phyloP scores from a whole-genome alignment of 2,113 vertebrate species.

The Psilopogon haemacephalus region DNA sequence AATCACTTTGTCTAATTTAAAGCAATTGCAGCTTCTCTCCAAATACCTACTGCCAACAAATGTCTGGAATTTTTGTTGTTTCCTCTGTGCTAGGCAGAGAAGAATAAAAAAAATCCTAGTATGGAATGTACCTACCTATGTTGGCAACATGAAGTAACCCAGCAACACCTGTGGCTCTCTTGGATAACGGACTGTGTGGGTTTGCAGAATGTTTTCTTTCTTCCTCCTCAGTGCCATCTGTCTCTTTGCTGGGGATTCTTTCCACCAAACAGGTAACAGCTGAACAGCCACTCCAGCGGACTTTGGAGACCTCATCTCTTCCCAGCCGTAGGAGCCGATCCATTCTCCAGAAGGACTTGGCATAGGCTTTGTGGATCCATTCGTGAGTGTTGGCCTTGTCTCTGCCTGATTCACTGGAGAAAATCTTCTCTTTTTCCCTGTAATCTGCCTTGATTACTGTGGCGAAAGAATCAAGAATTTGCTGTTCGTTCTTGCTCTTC shows the following conservation, averaged over 20 bases:
- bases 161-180: neutral
- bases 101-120: neutral
- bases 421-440: conserved; percentile 21
- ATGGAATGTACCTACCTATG: conserved; percentile 45
- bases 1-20: neutral
- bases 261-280: conserved; percentile 68
- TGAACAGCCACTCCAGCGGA: conserved; percentile 73
- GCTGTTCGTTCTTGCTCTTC: conserved; percentile 37
- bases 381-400: neutral
- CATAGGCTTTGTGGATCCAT: conserved; percentile 63
- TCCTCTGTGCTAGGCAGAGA: neutral
- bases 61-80: neutral
- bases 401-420: neutral
- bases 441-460: conserved; percentile 66
- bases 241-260: neutral
- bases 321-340: conserved; percentile 70
- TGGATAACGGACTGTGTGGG: neutral
- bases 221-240: neutral
- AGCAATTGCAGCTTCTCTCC: neutral
- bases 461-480: conserved; percentile 51
- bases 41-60: neutral
- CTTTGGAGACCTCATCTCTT: conserved; percentile 66
- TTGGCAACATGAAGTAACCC: conserved; percentile 71
- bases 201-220: neutral
- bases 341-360: conserved; percentile 73